These are phyloP conservation scores for Lophius piscatorius DNA, from an alignment of 2,113 vertebrate species.

Conservation along the genomic window DNA sequence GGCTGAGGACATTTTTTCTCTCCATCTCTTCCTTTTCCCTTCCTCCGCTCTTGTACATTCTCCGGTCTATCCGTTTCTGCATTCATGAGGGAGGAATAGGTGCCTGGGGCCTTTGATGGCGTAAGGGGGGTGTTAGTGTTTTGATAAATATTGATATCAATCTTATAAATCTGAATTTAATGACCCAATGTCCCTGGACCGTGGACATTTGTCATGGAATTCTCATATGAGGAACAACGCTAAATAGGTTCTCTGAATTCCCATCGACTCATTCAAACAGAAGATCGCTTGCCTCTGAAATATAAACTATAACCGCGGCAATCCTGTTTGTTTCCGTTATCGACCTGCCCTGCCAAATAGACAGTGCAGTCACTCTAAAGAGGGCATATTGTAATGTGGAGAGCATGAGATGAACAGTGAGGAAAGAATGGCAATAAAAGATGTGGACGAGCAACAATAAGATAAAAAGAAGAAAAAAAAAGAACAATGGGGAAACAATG, in stretches of 20 bases:
- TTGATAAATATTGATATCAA: slow-evolving; percentile 74
- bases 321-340: slow-evolving; percentile 25
- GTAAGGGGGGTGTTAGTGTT: slow-evolving; percentile 62
- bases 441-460: slow-evolving; percentile 14
- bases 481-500: slow-evolving; percentile 8
- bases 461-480: background rate
- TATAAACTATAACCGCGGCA: slow-evolving; percentile 11
- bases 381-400: background rate
- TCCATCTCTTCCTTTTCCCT: slow-evolving; percentile 25
- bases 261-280: slow-evolving; percentile 40
- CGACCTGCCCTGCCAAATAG: background rate
- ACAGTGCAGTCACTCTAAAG: background rate
- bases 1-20: slow-evolving; percentile 44
- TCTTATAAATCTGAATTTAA: slow-evolving; percentile 76
- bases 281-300: slow-evolving; percentile 15
- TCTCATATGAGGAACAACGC: slow-evolving; percentile 53
- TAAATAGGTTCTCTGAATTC: slow-evolving; percentile 56
- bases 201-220: slow-evolving; percentile 60
- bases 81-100: slow-evolving; percentile 46
- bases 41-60: slow-evolving; percentile 36
- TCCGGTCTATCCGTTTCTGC: slow-evolving; percentile 47
- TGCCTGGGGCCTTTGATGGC: slow-evolving; percentile 49
- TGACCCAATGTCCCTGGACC: slow-evolving; percentile 48
- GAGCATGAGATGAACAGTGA: background rate
- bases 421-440: slow-evolving; percentile 1